These are phyloP conservation scores for Amiota mariae DNA, from an alignment of 2,888 invertebrate genomes.

Conservation along the genomic window DNA sequence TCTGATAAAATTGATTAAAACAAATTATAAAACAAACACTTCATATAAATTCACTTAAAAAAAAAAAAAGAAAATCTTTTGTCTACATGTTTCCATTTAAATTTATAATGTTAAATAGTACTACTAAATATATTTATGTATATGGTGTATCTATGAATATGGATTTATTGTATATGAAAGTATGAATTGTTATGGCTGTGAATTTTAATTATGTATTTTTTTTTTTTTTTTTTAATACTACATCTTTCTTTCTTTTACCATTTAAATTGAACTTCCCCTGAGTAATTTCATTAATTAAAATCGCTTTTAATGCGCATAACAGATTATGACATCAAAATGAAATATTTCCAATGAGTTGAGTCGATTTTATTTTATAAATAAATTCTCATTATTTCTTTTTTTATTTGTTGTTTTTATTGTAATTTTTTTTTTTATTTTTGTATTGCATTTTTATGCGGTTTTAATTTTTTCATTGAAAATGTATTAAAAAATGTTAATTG, in stretches of 20 bases:
- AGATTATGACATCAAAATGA: constrained; percentile 65
- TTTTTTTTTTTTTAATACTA: constrained; percentile 1
- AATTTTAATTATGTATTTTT: constrained; percentile 25
- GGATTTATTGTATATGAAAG: constrained; percentile 11
- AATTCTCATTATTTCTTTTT: constrained; percentile 17
- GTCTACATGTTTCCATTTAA: background rate
- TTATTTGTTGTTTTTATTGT: constrained; percentile 8
- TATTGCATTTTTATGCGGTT: constrained; percentile 68
- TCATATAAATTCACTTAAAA: constrained; percentile 7
- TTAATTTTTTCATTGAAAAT: constrained; percentile 51
- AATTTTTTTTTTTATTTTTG: constrained; percentile 41
- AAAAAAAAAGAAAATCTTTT: background rate
- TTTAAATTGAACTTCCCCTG: constrained; percentile 37
- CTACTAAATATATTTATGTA: background rate
- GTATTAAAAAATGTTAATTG: constrained; percentile 68
- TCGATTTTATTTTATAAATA: constrained; percentile 23
- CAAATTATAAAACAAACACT: constrained; percentile 17
- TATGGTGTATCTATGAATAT: background rate
- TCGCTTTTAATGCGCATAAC: constrained; percentile 60
- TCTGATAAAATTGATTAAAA: constrained; percentile 18
- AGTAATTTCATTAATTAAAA: constrained; percentile 66
- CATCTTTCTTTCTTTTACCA: background rate
- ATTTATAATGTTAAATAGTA: background rate
- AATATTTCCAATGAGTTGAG: constrained; percentile 33
- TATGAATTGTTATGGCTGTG: constrained; percentile 22